Evolutionary conservation across 1,140 invertebrate genomes (phyloP), one percentile per base, ranked within the genome.

Genomic region (Bombyx mandarina): DNA sequence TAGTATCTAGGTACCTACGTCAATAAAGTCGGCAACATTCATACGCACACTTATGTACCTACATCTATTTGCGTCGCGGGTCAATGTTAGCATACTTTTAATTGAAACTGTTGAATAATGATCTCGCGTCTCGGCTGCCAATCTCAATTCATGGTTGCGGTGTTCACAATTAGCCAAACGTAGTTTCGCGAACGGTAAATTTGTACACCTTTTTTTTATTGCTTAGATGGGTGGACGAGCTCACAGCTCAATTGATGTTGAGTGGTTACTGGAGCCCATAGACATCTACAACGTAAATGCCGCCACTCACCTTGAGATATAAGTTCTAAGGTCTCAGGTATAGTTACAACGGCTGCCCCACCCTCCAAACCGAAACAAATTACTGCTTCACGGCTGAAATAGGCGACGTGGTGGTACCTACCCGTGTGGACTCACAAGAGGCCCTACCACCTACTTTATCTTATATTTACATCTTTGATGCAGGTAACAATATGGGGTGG

Each of bases 41-140:
- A 49, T 3, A 35, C 26, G 26, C 26, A 35, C 26, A 35, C 2
- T 35, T 35, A 5, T 18, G 12, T 50, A 50, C 49, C 18, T 35
- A 54, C 10, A 50, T 56, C 61, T 69, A 66, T 69, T 69, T 63
- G 50, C 56, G 62, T 56, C 53, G 50, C 54, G 58, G 65, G 66
- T 71, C 68, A 67, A 71, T 73, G 68, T 69, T 65, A 72, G 65
- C 61, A 54, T 48, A 53, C 52, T 58, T 52, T 63, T 69, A 68
- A 71, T 73, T 69, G 65, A 67, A 64, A 66, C 63, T 45, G 65
- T 62, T 65, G 56, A 62, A 58, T 65, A 60, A 65, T 59, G 60
- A 46, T 44, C 53, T 65, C 50, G 58, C 55, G 52, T 55, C 52
- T 54, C 46, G 54, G 47, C 56, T 55, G 66, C 68, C 69, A 66